Evolutionary conservation across 2,888 invertebrate genomes (phyloP).

Genomic region (Drosophila colorata): DNA sequence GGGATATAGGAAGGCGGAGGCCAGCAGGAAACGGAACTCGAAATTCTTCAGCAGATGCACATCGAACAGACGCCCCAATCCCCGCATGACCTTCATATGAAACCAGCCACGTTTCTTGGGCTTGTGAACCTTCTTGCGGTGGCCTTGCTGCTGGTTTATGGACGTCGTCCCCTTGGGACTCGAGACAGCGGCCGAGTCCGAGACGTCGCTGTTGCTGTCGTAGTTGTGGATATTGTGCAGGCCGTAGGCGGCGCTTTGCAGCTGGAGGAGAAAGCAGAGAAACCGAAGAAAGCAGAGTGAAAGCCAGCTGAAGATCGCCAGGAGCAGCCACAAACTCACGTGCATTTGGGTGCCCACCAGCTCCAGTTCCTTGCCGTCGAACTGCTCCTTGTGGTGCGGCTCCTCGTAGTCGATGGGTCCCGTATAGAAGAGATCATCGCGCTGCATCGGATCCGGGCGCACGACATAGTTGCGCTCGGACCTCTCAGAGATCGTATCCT

Average conservation of each 20-base stretch:
- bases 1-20: slow-evolving; percentile 89
- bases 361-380: slow-evolving; percentile 58
- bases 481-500: neutral
- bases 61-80: slow-evolving; percentile 72
- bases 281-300: too few relatives aligned
- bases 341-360: slow-evolving; percentile 46
- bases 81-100: slow-evolving; percentile 55
- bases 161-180: neutral
- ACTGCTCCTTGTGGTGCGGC: slow-evolving; percentile 43
- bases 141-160: slow-evolving; percentile 4
- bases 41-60: slow-evolving; percentile 60
- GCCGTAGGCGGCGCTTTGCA: slow-evolving; percentile 53
- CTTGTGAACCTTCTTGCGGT: slow-evolving; percentile 30
- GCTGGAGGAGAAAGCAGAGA: slow-evolving; percentile 19
- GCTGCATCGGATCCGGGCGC: slow-evolving; percentile 87
- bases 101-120: slow-evolving; percentile 39
- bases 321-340: slow-evolving; percentile 31
- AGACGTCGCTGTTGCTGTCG: slow-evolving; percentile 7
- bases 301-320: too few relatives aligned
- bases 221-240: slow-evolving; percentile 58
- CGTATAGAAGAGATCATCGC: slow-evolving; percentile 90
- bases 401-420: slow-evolving; percentile 63
- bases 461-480: slow-evolving; percentile 64
- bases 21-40: slow-evolving; percentile 83
- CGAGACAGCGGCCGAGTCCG: neutral